phyloP scores from a whole-genome alignment of 2,888 invertebrate species.

The Archips crataeganus region DNA sequence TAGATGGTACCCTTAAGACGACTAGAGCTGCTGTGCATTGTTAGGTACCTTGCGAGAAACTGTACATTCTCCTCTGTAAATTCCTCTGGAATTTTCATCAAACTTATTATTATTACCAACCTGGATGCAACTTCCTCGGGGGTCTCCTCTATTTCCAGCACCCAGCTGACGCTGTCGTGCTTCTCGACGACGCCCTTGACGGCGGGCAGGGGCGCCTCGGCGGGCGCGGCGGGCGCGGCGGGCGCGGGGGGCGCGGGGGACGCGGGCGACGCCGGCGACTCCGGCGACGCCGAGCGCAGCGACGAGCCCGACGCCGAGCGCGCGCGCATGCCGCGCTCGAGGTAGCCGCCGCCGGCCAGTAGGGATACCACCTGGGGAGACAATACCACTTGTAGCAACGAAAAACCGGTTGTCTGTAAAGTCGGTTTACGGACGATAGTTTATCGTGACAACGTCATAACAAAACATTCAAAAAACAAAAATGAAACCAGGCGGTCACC shows the following conservation, averaged over 20 bases:
- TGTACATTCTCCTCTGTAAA: too few species aligned
- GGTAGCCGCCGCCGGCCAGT: constrained; percentile 75
- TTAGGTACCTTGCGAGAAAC: too few species aligned
- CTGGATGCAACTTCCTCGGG: constrained; percentile 89
- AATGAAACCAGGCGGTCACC: too few species aligned
- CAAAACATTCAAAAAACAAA: too few species aligned
- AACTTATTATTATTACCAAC: constrained; percentile 51
- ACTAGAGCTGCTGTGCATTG: too few species aligned
- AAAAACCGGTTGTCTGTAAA: too few species aligned
- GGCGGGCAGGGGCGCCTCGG: constrained; percentile 89
- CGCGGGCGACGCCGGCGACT: constrained; percentile 73
- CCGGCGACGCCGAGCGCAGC: constrained; percentile 71
- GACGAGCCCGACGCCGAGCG: constrained; percentile 78
- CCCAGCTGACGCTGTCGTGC: constrained; percentile 94
- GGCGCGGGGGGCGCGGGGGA: constrained; percentile 83
- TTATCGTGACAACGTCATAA: too few species aligned
- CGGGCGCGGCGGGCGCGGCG: constrained; percentile 69
- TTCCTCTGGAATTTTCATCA: too few species aligned
- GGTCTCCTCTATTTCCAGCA: constrained; percentile 91
- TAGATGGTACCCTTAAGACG: too few species aligned
- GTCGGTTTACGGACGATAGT: too few species aligned
- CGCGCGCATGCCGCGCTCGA: constrained; percentile 72
- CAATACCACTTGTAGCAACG: too few species aligned
- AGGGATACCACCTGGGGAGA: constrained; percentile 84
- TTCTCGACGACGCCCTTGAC: constrained; percentile 94